Conservation (phyloP, 2,888 invertebrate species). For the Drosophila prostipennis region DNA sequence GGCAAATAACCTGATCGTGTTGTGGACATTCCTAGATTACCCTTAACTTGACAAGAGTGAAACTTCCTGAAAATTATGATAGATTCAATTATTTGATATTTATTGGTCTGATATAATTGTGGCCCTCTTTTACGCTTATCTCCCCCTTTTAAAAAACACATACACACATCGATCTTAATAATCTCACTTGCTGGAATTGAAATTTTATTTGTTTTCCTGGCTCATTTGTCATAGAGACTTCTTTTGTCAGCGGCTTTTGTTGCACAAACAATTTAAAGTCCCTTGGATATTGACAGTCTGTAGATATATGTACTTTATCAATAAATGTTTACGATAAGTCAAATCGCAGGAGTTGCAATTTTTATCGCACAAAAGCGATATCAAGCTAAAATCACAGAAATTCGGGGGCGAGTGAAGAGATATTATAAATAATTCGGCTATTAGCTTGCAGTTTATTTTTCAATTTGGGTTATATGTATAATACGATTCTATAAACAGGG, state of each 20-base stretch:
- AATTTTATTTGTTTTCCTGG: constrained; percentile 34
- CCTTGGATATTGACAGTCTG: constrained; percentile 35
- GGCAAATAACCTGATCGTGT: constrained; percentile 3
- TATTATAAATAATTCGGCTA: constrained; percentile 20
- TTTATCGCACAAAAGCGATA: constrained; percentile 18
- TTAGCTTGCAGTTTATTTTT: constrained; percentile 33
- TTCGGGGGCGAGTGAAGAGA: background rate
- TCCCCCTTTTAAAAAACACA: background rate
- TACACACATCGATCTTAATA: constrained; percentile 38
- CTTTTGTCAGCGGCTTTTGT: constrained; percentile 39
- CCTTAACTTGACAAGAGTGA: constrained; percentile 3
- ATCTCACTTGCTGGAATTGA: constrained; percentile 16
- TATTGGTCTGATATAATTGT: constrained; percentile 10
- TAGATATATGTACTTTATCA: constrained; percentile 33
- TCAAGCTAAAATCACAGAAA: constrained; percentile 5
- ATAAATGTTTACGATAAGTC: constrained; percentile 27
- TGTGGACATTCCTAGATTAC: constrained; percentile 19
- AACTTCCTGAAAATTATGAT: constrained; percentile 21
- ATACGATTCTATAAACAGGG: constrained; percentile 56
- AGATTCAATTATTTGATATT: constrained; percentile 18
- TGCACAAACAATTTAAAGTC: constrained; percentile 34
- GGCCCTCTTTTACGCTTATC: constrained; percentile 10
- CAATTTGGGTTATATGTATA: constrained; percentile 40
- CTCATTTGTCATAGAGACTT: constrained; percentile 38
- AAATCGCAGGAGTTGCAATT: constrained; percentile 36